These are phyloP conservation scores for Lasius fuliginosus DNA, from an alignment of 2,888 invertebrate genomes.

Conservation along the genomic window DNA sequence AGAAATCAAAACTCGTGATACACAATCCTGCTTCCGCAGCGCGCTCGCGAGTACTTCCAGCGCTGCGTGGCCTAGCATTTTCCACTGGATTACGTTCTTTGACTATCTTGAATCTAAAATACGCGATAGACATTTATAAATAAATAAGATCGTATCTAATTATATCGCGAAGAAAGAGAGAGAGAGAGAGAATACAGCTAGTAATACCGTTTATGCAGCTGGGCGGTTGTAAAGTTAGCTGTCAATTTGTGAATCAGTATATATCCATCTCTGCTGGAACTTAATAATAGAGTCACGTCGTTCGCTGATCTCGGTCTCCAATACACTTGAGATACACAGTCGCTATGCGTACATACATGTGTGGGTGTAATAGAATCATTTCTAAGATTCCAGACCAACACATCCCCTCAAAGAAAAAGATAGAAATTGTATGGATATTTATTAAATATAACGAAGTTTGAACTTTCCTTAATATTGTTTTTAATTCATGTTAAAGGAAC, in stretches of 20 bases:
- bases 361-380: slow-evolving; percentile 78
- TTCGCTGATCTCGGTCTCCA: slow-evolving; percentile 81
- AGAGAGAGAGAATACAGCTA: not conserved
- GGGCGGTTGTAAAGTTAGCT: slow-evolving; percentile 80
- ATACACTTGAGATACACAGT: slow-evolving; percentile 80
- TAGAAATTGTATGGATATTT: not conserved
- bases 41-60: slow-evolving; percentile 82
- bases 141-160: not conserved
- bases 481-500: not conserved
- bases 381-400: slow-evolving; percentile 84
- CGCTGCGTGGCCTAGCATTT: slow-evolving; percentile 82
- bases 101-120: slow-evolving; percentile 80
- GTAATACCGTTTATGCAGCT: slow-evolving; percentile 70
- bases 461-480: not conserved
- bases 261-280: slow-evolving; percentile 83
- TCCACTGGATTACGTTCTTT: slow-evolving; percentile 85
- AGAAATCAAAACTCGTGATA: slow-evolving; percentile 83
- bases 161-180: not conserved
- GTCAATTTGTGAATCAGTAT: slow-evolving; percentile 80
- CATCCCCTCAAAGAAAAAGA: slow-evolving; percentile 78
- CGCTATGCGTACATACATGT: slow-evolving; percentile 80
- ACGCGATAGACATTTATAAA: not conserved
- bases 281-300: slow-evolving; percentile 79
- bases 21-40: slow-evolving; percentile 83
- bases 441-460: not conserved